Evolutionary conservation across 2,888 invertebrate species (phyloP), one percentile per base, ranked within the genome.

Genomic region (Agelastica alni): DNA sequence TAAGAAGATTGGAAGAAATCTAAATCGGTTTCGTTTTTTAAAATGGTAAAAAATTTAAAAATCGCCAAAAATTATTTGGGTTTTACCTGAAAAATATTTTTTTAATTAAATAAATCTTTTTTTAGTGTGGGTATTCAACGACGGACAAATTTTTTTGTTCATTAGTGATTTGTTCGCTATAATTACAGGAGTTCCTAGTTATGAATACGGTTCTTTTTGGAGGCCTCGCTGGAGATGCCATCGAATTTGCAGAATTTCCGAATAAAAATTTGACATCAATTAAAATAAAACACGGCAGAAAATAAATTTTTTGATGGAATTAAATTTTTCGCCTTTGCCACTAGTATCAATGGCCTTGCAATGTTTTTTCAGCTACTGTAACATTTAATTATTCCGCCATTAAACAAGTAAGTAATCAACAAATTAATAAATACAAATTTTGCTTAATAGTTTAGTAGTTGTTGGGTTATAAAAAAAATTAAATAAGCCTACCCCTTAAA

Each of bases 381-480:
- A n/a, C 84, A 2, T 87, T 89, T 76, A 90, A 89, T 70, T 84
- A 84, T 54, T 81, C 86, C 0, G 87, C 89, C 1, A 84, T 85
- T 68, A 83, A 83, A 65, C 89, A 88, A 79, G 86, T 86, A 70
- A 66, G 56, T 62, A 37, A 18, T 7, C n/a, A n/a, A n/a, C n/a
- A n/a, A n/a, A n/a, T 67, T 60, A n/a, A n/a, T n/a, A n/a, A n/a
- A n/a, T n/a, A n/a, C n/a, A n/a, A n/a, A n/a, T n/a, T n/a, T n/a
- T n/a, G n/a, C n/a, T n/a, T n/a, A n/a, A n/a, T n/a, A n/a, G n/a
- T n/a, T n/a, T n/a, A n/a, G n/a, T n/a, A n/a, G n/a, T n/a, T n/a
- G n/a, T n/a, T n/a, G n/a, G n/a, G n/a, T n/a, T n/a, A n/a, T n/a
- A n/a, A n/a, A n/a, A n/a, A n/a, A n/a, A n/a, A n/a, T n/a, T n/a